These are phyloP conservation scores for Coregonus clupeaformis DNA, from an alignment of 2,113 vertebrate species.

Conservation along the genomic window DNA sequence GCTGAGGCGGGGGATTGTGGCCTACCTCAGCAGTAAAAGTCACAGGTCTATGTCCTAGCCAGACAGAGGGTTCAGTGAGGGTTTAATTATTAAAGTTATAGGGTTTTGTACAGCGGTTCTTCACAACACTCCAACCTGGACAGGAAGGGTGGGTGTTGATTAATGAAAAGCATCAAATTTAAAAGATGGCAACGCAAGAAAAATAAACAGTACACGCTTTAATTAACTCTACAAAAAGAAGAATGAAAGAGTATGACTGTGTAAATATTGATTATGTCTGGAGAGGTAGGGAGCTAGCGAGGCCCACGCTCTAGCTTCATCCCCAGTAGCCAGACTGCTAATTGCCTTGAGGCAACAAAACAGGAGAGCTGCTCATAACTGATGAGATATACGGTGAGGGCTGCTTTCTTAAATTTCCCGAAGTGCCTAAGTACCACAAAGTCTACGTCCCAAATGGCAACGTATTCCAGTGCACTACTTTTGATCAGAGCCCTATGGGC, in stretches of 20 bases:
- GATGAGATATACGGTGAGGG: constrained; percentile 38
- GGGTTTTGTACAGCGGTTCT: constrained; percentile 27
- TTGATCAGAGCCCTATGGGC: too few relatives aligned
- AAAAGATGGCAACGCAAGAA: constrained; percentile 55
- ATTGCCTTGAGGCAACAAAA: constrained; percentile 66
- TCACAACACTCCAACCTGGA: constrained; percentile 9
- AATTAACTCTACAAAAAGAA: constrained; percentile 65
- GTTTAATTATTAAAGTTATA: too few relatives aligned
- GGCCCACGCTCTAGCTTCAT: constrained; percentile 44
- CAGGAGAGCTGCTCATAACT: constrained; percentile 47
- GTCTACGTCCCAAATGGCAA: not conserved
- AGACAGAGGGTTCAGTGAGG: too few relatives aligned
- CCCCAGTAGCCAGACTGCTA: constrained; percentile 53
- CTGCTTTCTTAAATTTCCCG: constrained; percentile 54
- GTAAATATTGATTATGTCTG: constrained; percentile 70
- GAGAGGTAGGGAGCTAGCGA: constrained; percentile 20
- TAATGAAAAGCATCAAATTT: constrained; percentile 60
- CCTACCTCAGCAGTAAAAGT: too few relatives aligned
- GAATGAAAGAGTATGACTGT: constrained; percentile 58
- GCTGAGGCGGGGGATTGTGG: too few relatives aligned
- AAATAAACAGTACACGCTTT: constrained; percentile 64
- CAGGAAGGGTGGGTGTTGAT: constrained; percentile 57
- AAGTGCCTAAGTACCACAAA: constrained; percentile 44
- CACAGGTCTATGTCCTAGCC: too few relatives aligned
- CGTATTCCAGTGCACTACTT: too few relatives aligned